phyloP scores from a whole-genome alignment of 2,888 invertebrate species.

The Crematogaster levior region DNA sequence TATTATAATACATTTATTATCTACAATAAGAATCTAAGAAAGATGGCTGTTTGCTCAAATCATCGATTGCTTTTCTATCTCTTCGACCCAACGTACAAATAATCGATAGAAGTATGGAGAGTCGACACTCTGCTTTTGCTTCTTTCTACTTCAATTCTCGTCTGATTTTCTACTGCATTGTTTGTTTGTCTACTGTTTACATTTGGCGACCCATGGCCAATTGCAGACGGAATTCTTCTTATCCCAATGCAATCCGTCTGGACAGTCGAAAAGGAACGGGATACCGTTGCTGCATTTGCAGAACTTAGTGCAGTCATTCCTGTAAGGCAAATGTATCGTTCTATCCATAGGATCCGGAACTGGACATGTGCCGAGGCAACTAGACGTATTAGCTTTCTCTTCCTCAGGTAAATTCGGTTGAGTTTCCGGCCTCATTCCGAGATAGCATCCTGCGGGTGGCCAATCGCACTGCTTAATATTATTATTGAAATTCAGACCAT shows the following conservation, averaged over 20 bases:
- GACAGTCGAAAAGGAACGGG: constrained; percentile 54
- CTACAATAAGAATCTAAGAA: not conserved
- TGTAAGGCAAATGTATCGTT: constrained; percentile 60
- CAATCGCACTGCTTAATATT: constrained; percentile 67
- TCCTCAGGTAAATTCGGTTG: not conserved
- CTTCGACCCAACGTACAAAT: not conserved
- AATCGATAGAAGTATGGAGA: not conserved
- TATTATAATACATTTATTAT: not conserved
- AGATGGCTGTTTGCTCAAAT: not conserved
- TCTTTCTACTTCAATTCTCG: not conserved
- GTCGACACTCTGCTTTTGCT: not conserved
- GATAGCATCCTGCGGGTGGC: constrained; percentile 38
- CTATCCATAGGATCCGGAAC: not conserved
- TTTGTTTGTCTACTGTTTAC: constrained; percentile 39
- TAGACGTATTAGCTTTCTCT: not conserved
- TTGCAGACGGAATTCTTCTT: not conserved
- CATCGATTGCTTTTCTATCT: not conserved
- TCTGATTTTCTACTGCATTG: not conserved
- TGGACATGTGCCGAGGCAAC: constrained; percentile 20
- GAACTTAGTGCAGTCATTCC: constrained; percentile 65
- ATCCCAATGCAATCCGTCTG: constrained; percentile 59
- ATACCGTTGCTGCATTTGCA: constrained; percentile 66
- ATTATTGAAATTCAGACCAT: constrained; percentile 69
- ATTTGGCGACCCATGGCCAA: constrained; percentile 40
- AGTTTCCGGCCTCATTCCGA: not conserved